Conservation (phyloP, 2,888 invertebrate species). For the Clepsis dumicolana region DNA sequence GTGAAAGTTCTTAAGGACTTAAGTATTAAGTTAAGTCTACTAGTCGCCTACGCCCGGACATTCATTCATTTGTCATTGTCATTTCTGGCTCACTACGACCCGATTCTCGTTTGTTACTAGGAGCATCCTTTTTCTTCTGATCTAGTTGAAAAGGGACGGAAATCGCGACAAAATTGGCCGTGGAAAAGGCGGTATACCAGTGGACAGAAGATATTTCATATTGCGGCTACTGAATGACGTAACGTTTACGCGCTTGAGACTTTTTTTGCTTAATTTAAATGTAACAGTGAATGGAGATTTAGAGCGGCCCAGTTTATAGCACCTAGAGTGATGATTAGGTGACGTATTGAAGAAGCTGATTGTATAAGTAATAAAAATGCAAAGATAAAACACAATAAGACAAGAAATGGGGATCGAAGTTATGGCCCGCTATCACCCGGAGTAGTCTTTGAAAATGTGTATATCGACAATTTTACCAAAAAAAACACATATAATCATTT, state of each 20-base stretch:
- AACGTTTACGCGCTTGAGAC: constrained; percentile 2
- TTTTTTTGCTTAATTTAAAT: constrained; percentile 8
- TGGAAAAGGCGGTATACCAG: not conserved
- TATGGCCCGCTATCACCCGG: no score
- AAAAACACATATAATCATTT: no score
- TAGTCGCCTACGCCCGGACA: constrained; percentile 4
- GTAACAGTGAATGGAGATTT: constrained; percentile 12
- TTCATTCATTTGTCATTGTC: not conserved
- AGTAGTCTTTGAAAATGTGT: no score
- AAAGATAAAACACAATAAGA: not conserved
- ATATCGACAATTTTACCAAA: no score
- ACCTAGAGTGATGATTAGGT: constrained; percentile 5
- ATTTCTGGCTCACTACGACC: not conserved
- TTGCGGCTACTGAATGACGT: not conserved
- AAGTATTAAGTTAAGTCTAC: constrained; percentile 8
- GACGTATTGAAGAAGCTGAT: not conserved
- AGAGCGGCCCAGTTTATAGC: constrained; percentile 1
- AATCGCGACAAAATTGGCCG: not conserved
- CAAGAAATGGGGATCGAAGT: not conserved
- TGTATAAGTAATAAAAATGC: not conserved
- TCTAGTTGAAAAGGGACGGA: not conserved
- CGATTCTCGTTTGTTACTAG: not conserved
- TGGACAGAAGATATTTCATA: not conserved
- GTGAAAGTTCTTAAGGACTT: constrained; percentile 2
- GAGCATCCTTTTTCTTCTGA: not conserved